phyloP scores from a whole-genome alignment of 92 coral and sea anemone genomes.

The Palythoa caribaeorum region DNA sequence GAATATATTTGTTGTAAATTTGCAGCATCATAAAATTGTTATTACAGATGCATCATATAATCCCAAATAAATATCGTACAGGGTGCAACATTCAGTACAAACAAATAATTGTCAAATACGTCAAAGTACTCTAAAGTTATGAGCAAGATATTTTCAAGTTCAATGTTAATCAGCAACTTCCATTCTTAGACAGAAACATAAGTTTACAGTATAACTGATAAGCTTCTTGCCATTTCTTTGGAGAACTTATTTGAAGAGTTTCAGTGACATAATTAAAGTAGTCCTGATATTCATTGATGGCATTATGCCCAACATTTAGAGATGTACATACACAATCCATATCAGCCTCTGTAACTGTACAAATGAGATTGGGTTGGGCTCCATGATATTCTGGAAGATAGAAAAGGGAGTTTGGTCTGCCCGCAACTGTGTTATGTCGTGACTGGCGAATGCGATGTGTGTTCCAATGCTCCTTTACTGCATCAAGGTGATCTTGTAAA shows the following conservation, averaged over 20 bases:
- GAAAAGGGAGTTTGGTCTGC: conserved; percentile 39
- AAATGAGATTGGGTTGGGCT: conserved; percentile 44
- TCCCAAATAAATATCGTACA: background rate
- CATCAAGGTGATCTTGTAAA: conserved; percentile 48
- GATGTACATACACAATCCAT: conserved; percentile 40
- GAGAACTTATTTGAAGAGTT: conserved; percentile 51
- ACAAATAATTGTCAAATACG: background rate
- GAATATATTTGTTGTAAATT: background rate
- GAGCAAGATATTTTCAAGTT: conserved; percentile 1
- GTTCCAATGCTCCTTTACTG: conserved; percentile 66
- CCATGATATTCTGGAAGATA: conserved; percentile 52
- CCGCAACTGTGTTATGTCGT: conserved; percentile 54
- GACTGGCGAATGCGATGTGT: conserved; percentile 61
- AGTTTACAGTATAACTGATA: conserved; percentile 36
- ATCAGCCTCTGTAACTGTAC: conserved; percentile 42
- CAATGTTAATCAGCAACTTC: background rate
- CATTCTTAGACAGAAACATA: conserved; percentile 48
- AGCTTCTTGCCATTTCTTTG: conserved; percentile 59
- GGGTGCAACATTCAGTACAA: background rate
- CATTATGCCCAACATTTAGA: conserved; percentile 43
- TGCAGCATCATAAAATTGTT: background rate
- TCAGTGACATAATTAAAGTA: conserved; percentile 63
- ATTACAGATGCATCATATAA: background rate
- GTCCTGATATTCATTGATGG: conserved; percentile 48
- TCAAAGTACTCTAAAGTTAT: background rate